Evolutionary conservation across 2,888 invertebrate genomes (phyloP).

Genomic region (Heteromurus nitidus): DNA sequence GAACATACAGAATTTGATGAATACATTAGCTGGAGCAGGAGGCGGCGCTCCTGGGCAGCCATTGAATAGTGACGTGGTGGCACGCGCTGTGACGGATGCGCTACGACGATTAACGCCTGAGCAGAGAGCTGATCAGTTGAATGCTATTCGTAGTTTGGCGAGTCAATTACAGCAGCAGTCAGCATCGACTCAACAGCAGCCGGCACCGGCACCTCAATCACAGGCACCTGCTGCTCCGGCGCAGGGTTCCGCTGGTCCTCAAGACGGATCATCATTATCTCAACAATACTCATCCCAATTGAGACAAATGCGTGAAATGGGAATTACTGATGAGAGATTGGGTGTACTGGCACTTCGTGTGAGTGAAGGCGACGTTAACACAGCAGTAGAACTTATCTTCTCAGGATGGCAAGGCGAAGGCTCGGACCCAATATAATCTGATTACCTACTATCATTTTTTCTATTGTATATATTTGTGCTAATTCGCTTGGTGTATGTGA

Average conservation of each 20-base stretch:
- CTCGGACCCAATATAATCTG: conserved; percentile 47
- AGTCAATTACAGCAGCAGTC: conserved; percentile 50
- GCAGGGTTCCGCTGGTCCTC: neutral
- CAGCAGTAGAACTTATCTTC: conserved; percentile 92
- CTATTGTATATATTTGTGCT: too few relatives aligned
- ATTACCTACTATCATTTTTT: too few relatives aligned
- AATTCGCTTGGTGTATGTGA: too few relatives aligned
- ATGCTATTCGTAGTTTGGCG: conserved; percentile 65
- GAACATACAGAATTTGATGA: conserved; percentile 52
- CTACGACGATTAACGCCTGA: conserved; percentile 68
- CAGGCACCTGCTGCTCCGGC: neutral
- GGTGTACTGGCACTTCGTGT: conserved; percentile 89
- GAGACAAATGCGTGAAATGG: conserved; percentile 91
- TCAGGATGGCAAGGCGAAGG: conserved; percentile 77
- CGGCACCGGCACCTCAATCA: neutral
- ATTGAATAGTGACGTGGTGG: conserved; percentile 67
- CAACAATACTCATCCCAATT: conserved; percentile 75
- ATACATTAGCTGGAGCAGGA: conserved; percentile 29
- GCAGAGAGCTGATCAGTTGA: conserved; percentile 64
- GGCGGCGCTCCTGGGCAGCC: conserved; percentile 53
- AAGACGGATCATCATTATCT: neutral
- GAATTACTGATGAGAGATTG: conserved; percentile 87
- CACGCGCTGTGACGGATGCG: conserved; percentile 69
- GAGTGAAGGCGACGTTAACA: conserved; percentile 90
- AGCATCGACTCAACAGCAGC: neutral